Base-by-base conservation (phyloP, 1,140 invertebrate species). In the Dermatophagoides farinae region DNA sequence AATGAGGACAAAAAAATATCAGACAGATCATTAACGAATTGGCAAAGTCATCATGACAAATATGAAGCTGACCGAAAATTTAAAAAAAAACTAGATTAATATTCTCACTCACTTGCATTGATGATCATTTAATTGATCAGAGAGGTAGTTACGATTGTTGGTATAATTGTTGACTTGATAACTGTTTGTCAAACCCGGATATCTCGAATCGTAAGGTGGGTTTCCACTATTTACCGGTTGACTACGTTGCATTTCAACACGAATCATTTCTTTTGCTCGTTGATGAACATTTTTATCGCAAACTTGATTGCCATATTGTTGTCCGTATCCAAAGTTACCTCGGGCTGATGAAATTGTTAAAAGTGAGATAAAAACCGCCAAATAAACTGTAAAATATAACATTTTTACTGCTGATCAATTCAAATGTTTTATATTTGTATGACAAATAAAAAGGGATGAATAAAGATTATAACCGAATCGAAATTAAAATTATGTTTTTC, bases 261-360 rank as follows among this genome's bases (percentile, higher is more conserved):
- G 23, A 38, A 55, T 55, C 16, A 23, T 55, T n/a, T 55, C 25
- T 25, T 55, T 14, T 20, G 53, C 53, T 14, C 53, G 53, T n/a
- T 37, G 10, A 23, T 38, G 25, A 11, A 25, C 53, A 25, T 44
- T 25, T 55, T 23, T 14, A 23, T 55, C 23, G 31, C 53, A 55
- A 12, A 39, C 14, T 44, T 14, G 14, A n/a, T 44, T 39, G 47
- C 20, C 20, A 50, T 50, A 50, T 23, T 55, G 53, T 44, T 52
- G 50, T 16, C 41, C 53, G 14, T 55, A 55, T 5, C 53, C 53
- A 55, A 39, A 55, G 25, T 55, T 55, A 22, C 53, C 53, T 12
- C 25, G 14, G 53, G 53, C 53, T 11, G 53, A 41, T 39, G 53
- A 55, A 23, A 55, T 55, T 14, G 53, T 23, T 12, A 55, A 55